Percentiles rank a stretch among this genome's conserved stretches.
Evolutionary conservation across 2,797 vertebrate genomes (phyloP).

Genomic region (Danionella dracula): DNA sequence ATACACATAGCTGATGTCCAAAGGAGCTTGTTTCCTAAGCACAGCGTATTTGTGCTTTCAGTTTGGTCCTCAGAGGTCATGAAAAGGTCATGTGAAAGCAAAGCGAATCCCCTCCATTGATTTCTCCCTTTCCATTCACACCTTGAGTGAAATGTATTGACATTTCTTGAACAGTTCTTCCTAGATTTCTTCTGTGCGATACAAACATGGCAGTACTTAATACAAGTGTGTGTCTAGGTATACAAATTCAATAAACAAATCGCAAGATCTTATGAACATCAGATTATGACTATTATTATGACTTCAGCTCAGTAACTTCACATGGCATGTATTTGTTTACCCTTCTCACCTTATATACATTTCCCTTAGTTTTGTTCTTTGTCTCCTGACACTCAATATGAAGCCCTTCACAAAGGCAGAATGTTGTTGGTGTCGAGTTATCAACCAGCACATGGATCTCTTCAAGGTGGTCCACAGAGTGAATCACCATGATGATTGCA

Average conservation of each 20-base stretch:
- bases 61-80: constrained; percentile 35
- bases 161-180: constrained; percentile 49
- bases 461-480: neutral
- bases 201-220: constrained; percentile 52
- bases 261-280: neutral
- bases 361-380: neutral
- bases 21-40: constrained; percentile 7
- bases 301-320: neutral
- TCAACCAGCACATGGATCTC: neutral
- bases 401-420: neutral
- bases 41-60: constrained; percentile 57
- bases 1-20: constrained; percentile 51
- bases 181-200: constrained; percentile 59
- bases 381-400: neutral
- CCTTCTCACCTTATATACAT: constrained; percentile 11
- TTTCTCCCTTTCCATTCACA: constrained; percentile 49
- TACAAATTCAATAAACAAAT: constrained; percentile 35
- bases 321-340: neutral
- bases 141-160: constrained; percentile 27
- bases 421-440: neutral
- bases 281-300: no score
- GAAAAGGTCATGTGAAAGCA: constrained; percentile 40
- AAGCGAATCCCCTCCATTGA: constrained; percentile 51
- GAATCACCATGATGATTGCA: neutral
- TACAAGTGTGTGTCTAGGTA: constrained; percentile 58